Evolutionary conservation across 2,797 vertebrate genomes (phyloP), one percentile per base, ranked within the genome.

Genomic region (Psittacula echo): DNA sequence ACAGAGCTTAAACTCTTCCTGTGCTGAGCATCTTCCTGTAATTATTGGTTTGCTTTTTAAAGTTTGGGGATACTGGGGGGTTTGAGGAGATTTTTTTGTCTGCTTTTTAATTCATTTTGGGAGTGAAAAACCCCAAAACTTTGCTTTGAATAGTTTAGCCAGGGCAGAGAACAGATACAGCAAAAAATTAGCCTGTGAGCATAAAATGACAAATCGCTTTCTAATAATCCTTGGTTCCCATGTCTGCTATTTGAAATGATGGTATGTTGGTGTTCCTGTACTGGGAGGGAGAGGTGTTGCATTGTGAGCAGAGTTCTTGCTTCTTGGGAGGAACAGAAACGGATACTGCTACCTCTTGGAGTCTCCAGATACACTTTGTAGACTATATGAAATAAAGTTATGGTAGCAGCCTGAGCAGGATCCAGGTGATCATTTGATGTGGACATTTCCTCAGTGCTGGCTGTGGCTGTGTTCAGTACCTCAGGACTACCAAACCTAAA

Each of bases 341-440:
- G 1, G 44, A 10, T 76, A 23, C 20, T 0, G 0, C 1, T 15
- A 4, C n/a, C 22, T 79, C 29, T 66, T 82, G 15, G 10, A 26
- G 22, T 67, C 5, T 42, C 37, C 10, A 50, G 84, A 75, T 44
- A 27, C 8, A 0, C 27, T 19, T 71, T 51, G 29, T 27, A 54
- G 41, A 21, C 10, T 44, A 0, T n/a, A 23, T 47, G 24, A 70
- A 85, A 16, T 78, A 32, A 71, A 74, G 39, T 18, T 4, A 13
- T 65, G 22, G n/a, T 73, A 87, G 32, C 24, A 41, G 12, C 34
- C 24, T 1, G 3, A 48, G 34, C 34, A 34, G 51, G 60, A 66
- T 53, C 6, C 50, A 30, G n/a, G 26, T 65, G 13, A 84, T 23
- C 72, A 75, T 67, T n/a, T 87, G 45, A 24, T 0, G 1, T 34